These are phyloP conservation scores for Schizopygopsis pylzovi DNA, from an alignment of 2,797 vertebrate genomes.

Conservation along the genomic window DNA sequence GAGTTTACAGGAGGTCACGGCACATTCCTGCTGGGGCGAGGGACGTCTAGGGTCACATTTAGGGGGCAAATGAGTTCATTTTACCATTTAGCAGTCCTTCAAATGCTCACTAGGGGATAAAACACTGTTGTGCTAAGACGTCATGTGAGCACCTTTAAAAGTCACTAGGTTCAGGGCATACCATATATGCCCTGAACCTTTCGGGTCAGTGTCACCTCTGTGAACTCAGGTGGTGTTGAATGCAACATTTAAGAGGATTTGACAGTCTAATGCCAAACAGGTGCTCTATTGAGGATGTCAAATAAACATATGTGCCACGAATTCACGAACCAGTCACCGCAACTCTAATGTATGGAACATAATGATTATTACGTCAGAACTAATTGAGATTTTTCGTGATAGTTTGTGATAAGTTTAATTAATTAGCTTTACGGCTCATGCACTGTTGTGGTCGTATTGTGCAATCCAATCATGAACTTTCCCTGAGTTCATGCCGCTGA, in stretches of 20 bases:
- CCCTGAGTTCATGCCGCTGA: conserved; percentile 28
- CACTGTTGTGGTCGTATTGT: not conserved
- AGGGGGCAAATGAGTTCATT: conserved; percentile 17
- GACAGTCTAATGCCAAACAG: not conserved
- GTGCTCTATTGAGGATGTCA: not conserved
- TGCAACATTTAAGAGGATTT: not conserved
- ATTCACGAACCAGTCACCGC: not conserved
- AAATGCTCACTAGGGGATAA: conserved; percentile 16
- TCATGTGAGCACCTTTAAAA: conserved; percentile 55
- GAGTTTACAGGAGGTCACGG: not conserved
- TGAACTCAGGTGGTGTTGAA: conserved; percentile 22
- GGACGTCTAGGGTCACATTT: not conserved
- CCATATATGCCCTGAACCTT: not conserved
- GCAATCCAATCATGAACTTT: conserved; percentile 49
- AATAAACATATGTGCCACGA: conserved; percentile 1
- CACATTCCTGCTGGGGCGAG: not conserved
- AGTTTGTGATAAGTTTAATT: not conserved
- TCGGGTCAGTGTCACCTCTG: conserved; percentile 23
- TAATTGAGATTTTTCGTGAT: not conserved
- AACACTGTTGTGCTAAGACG: not conserved
- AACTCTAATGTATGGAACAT: not conserved
- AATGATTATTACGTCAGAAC: not conserved
- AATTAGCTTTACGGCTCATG: not conserved
- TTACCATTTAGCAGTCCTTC: conserved; percentile 9
- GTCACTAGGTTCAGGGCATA: conserved; percentile 31